phyloP scores from a whole-genome alignment of 2,888 invertebrate genomes.

The Tenthredo amoena region DNA sequence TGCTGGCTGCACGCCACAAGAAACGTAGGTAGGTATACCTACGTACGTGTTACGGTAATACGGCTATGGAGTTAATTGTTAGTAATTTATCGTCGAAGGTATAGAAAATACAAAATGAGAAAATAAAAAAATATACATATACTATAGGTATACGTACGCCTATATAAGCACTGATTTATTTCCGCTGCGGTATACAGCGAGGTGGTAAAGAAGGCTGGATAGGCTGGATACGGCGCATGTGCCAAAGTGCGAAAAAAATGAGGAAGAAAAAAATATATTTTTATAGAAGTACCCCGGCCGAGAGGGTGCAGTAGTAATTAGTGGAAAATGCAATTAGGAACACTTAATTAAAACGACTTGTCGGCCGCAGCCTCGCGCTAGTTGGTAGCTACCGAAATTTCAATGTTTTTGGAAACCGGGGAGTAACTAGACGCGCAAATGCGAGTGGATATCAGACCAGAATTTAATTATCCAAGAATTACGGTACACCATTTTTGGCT shows the following conservation, averaged over 20 bases:
- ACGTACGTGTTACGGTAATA: slow-evolving; percentile 30
- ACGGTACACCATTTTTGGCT: neutral
- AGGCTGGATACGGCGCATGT: neutral
- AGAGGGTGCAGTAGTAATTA: slow-evolving; percentile 67
- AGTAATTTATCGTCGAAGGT: slow-evolving; percentile 10
- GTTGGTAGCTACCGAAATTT: slow-evolving; percentile 44
- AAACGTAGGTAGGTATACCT: neutral
- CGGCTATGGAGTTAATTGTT: slow-evolving; percentile 14
- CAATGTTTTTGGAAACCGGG: slow-evolving; percentile 32
- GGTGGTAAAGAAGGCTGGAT: neutral
- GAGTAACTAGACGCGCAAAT: neutral
- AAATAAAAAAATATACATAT: neutral
- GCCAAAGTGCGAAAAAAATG: neutral
- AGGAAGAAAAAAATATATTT: slow-evolving; percentile 9
- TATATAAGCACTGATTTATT: slow-evolving; percentile 3
- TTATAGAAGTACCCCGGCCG: slow-evolving; percentile 16
- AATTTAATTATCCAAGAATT: slow-evolving; percentile 34
- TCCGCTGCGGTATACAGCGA: neutral
- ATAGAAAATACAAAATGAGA: neutral
- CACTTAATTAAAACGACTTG: slow-evolving; percentile 74
- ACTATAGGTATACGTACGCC: no score
- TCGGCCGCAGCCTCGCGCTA: slow-evolving; percentile 47
- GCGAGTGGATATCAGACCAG: neutral
- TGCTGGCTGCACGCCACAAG: slow-evolving; percentile 4
- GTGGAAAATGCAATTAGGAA: slow-evolving; percentile 73